phyloP scores from a whole-genome alignment of 1,140 invertebrate species.

The Akabosia matsudoensis region DNA sequence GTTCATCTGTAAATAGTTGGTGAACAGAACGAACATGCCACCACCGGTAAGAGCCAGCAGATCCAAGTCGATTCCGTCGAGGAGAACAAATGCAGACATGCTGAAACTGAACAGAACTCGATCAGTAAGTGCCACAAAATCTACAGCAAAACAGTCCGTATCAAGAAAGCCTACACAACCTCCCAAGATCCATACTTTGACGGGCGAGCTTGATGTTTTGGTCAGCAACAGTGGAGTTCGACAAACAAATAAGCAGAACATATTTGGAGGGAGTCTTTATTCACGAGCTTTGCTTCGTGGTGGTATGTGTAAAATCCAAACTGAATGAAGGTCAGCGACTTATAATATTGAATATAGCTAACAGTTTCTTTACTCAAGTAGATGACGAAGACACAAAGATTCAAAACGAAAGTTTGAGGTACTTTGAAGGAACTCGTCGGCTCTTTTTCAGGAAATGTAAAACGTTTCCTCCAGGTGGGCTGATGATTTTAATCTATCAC shows the following conservation, averaged over 20 bases:
- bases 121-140: too few relatives aligned
- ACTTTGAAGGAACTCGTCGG: slow-evolving; percentile 28
- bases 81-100: too few relatives aligned
- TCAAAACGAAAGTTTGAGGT: slow-evolving; percentile 8
- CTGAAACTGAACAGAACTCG: too few relatives aligned
- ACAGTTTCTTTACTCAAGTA: neutral
- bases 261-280: slow-evolving; percentile 9
- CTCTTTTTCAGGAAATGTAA: slow-evolving; percentile 32
- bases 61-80: too few relatives aligned
- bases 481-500: neutral
- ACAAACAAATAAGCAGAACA: neutral
- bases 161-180: too few relatives aligned
- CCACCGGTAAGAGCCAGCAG: too few relatives aligned
- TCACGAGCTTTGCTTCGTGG: neutral
- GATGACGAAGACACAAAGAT: neutral
- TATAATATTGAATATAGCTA: neutral
- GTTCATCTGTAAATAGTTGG: too few relatives aligned
- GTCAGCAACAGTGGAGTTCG: neutral
- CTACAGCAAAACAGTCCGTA: too few relatives aligned
- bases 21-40: too few relatives aligned
- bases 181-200: too few relatives aligned
- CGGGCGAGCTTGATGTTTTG: neutral
- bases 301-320: neutral
- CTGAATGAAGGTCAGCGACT: neutral
- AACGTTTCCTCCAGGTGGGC: slow-evolving; percentile 30